Percentiles rank a stretch among this genome's conserved stretches.
Evolutionary conservation across 2,888 invertebrate genomes (phyloP).

Genomic region (Parthenolecanium corni): DNA sequence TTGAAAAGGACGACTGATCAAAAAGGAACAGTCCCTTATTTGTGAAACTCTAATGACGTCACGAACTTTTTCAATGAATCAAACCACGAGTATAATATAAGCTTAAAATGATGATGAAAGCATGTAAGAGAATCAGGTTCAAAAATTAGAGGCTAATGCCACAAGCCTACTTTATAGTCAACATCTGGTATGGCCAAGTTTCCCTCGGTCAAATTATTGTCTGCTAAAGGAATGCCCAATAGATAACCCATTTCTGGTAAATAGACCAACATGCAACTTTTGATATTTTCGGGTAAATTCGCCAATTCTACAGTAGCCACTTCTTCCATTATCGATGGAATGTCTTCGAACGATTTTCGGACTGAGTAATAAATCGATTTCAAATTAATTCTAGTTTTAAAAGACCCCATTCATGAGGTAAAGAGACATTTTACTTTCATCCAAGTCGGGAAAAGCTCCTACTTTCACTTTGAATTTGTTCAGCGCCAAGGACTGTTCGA

Average conservation of each 20-base stretch:
- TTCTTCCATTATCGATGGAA: constrained; percentile 59
- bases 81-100: no score
- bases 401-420: background rate
- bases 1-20: no score
- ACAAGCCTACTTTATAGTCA: constrained; percentile 64
- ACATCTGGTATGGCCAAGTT: constrained; percentile 52
- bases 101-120: no score
- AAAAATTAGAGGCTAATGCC: constrained; percentile 9
- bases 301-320: constrained; percentile 59
- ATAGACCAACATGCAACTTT: constrained; percentile 55
- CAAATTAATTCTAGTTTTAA: constrained; percentile 16
- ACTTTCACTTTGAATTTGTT: constrained; percentile 61
- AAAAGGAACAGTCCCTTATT: no score
- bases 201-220: constrained; percentile 44
- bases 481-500: constrained; percentile 48
- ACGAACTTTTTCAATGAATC: no score
- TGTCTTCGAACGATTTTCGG: constrained; percentile 41
- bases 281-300: constrained; percentile 53
- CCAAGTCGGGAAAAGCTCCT: constrained; percentile 63
- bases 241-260: constrained; percentile 69
- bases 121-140: constrained; percentile 18
- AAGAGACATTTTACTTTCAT: constrained; percentile 48
- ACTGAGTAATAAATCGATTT: constrained; percentile 21
- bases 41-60: no score
- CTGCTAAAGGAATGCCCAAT: constrained; percentile 59